phyloP scores from a whole-genome alignment of 1,140 invertebrate genomes.

The Drosophila repleta region DNA sequence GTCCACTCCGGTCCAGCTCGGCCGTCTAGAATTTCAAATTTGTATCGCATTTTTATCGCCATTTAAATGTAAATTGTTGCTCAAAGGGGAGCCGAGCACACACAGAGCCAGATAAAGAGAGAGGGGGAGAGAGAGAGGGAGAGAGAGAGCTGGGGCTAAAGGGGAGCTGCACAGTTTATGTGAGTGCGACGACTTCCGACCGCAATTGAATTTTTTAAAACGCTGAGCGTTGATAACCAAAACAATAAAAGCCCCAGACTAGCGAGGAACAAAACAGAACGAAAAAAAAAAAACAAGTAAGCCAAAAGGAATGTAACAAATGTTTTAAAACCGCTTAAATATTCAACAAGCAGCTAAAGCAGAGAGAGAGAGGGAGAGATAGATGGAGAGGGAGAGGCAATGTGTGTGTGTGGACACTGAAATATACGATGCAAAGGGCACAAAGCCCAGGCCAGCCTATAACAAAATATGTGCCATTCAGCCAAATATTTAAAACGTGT shows the following conservation, averaged over 20 bases:
- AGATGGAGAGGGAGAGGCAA: not conserved
- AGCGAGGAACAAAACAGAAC: slow-evolving; percentile 10
- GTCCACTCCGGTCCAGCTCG: slow-evolving; percentile 15
- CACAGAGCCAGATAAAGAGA: not conserved
- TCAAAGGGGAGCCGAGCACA: slow-evolving; percentile 37
- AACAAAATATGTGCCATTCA: slow-evolving; percentile 64
- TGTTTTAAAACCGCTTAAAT: slow-evolving; percentile 77
- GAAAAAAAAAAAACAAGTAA: not conserved
- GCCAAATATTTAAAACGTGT: slow-evolving; percentile 45
- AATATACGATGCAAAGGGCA: slow-evolving; percentile 44
- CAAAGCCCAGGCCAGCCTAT: slow-evolving; percentile 69
- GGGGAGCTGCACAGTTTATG: slow-evolving; percentile 66
- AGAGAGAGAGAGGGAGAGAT: slow-evolving; percentile 4
- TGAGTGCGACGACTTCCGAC: slow-evolving; percentile 80
- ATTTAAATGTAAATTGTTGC: slow-evolving; percentile 80
- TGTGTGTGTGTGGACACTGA: slow-evolving; percentile 10
- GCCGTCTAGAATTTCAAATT: slow-evolving; percentile 75
- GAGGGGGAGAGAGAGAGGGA: not conserved
- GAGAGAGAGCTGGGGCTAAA: not conserved
- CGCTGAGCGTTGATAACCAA: slow-evolving; percentile 82
- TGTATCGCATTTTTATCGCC: slow-evolving; percentile 81
- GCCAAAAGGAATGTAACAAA: slow-evolving; percentile 52
- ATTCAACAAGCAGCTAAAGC: slow-evolving; percentile 64
- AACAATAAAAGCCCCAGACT: slow-evolving; percentile 74
- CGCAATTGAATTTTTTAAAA: slow-evolving; percentile 82